These are phyloP conservation scores for Oreohelix idahoensis DNA, from an alignment of 1,140 invertebrate species.

Conservation along the genomic window DNA sequence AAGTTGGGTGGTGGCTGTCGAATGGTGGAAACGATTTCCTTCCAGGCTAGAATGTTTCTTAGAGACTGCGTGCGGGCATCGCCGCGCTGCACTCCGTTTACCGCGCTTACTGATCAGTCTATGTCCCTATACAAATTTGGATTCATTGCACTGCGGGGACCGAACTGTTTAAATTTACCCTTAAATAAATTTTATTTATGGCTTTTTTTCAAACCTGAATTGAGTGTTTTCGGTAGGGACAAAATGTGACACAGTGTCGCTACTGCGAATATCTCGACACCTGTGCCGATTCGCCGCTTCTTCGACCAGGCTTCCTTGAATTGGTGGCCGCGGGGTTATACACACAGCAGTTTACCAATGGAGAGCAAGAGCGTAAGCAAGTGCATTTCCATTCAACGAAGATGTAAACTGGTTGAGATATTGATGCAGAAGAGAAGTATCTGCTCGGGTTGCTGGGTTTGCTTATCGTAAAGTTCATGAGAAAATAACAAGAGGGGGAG, in stretches of 20 bases:
- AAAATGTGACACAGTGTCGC: not conserved
- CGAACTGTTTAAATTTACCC: not conserved
- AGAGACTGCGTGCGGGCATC: no score
- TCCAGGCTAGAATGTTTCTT: not conserved
- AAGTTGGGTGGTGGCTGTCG: not conserved
- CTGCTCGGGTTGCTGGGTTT: not conserved
- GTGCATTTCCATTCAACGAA: constrained; percentile 5
- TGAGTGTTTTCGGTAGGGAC: not conserved
- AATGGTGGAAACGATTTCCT: not conserved
- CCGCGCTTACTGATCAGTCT: not conserved
- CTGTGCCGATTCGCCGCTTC: not conserved
- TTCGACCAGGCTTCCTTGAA: not conserved
- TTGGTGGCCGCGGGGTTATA: not conserved
- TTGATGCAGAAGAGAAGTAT: not conserved
- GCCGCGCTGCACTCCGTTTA: not conserved
- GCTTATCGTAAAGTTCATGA: no score
- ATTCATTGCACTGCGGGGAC: not conserved
- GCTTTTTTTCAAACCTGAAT: not conserved
- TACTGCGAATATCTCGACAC: not conserved
- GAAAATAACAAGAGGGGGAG: no score
- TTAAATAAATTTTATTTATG: not conserved
- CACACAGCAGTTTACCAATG: constrained; percentile 6
- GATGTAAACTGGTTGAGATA: not conserved
- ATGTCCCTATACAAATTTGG: not conserved
- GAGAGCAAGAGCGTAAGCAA: not conserved